phyloP scores from a whole-genome alignment of 2,113 vertebrate genomes.

The Thunnus maccoyii region DNA sequence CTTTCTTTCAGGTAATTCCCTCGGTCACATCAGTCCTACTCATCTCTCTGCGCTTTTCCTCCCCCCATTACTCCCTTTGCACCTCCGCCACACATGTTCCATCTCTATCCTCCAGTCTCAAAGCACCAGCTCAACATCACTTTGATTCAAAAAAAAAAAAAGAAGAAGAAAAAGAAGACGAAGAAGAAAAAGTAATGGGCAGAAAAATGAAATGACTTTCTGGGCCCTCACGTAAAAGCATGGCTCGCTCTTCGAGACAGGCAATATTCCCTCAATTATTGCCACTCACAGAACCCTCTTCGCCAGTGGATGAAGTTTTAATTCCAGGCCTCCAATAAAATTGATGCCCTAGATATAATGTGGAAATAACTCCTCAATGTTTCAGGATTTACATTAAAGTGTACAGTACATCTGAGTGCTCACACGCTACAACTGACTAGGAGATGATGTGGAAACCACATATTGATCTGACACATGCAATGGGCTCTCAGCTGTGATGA shows the following conservation, averaged over 20 bases:
- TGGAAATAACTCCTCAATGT: conserved; percentile 73
- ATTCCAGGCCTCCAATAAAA: conserved; percentile 75
- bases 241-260: conserved; percentile 75
- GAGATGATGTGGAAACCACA: conserved; percentile 50
- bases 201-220: conserved; percentile 85
- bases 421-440: conserved; percentile 16
- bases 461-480: conserved; percentile 66
- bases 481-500: conserved; percentile 39
- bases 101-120: conserved; percentile 63
- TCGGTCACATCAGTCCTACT: conserved; percentile 75
- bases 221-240: conserved; percentile 78
- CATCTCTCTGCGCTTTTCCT: conserved; percentile 63
- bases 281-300: conserved; percentile 75
- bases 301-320: conserved; percentile 78
- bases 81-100: conserved; percentile 49
- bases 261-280: conserved; percentile 83
- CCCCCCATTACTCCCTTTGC: conserved; percentile 30
- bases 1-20: conserved; percentile 78
- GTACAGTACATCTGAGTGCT: conserved; percentile 18
- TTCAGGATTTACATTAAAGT: conserved; percentile 65
- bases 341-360: conserved; percentile 75
- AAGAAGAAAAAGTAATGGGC: conserved; percentile 79
- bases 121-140: conserved; percentile 74
- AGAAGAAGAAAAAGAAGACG: not conserved
- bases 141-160: conserved; percentile 71